These are phyloP conservation scores for Pithys albifrons DNA, from an alignment of 2,113 vertebrate species.

Conservation along the genomic window DNA sequence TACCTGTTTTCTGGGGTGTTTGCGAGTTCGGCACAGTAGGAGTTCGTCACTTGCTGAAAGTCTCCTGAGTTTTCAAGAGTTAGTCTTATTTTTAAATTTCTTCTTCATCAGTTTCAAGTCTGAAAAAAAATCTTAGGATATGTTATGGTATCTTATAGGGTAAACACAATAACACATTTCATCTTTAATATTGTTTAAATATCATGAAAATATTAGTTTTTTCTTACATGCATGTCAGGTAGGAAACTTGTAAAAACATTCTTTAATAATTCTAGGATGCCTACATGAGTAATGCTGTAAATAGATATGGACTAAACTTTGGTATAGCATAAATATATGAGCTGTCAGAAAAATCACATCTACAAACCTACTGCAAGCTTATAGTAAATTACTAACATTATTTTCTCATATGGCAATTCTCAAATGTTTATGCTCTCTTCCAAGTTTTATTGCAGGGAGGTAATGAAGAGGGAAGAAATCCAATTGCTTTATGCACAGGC, in stretches of 20 bases:
- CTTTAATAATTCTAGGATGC: background rate
- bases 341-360: constrained; percentile 34
- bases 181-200: background rate
- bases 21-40: background rate
- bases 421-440: constrained; percentile 66
- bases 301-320: constrained; percentile 16
- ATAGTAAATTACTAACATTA: constrained; percentile 51
- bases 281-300: background rate
- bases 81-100: background rate
- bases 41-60: background rate
- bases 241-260: background rate
- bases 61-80: background rate
- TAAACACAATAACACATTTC: background rate
- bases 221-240: background rate
- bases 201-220: background rate
- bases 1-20: background rate
- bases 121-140: background rate
- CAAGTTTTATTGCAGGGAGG: constrained; percentile 65
- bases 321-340: background rate
- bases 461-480: constrained; percentile 66
- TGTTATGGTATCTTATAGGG: background rate
- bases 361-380: constrained; percentile 39
- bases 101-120: background rate
- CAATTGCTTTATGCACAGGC: constrained; percentile 72
- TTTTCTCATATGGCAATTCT: constrained; percentile 61